Evolutionary conservation across 2,797 vertebrate genomes (phyloP).

Genomic region (Acrocephalus scirpaceus): DNA sequence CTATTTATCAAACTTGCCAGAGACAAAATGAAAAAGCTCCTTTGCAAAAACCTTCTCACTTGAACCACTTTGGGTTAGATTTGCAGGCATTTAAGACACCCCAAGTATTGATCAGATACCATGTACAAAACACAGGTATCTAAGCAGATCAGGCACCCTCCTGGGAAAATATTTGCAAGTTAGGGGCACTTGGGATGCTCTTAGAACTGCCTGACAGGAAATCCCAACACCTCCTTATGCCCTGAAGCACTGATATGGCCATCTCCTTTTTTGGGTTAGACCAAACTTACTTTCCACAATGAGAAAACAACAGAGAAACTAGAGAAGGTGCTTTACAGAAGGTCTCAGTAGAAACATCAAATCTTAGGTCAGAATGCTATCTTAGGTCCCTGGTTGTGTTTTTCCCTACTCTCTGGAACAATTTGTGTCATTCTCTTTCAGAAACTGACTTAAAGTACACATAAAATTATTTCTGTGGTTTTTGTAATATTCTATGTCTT

Average conservation of each 20-base stretch:
- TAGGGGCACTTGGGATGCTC: neutral
- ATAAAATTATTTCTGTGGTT: neutral
- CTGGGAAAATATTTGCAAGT: neutral
- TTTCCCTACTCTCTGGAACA: neutral
- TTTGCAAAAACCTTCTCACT: neutral
- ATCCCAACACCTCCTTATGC: neutral
- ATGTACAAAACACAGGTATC: neutral
- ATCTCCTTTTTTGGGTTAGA: neutral
- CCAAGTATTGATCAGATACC: neutral
- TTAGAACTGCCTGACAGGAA: neutral
- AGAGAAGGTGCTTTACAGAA: neutral
- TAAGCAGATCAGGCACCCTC: neutral
- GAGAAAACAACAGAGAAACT: neutral
- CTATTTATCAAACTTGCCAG: neutral
- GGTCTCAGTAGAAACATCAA: neutral
- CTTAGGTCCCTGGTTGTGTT: neutral
- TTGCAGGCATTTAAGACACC: neutral
- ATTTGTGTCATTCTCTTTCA: neutral
- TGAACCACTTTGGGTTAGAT: neutral
- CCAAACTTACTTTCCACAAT: neutral
- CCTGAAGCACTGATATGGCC: neutral
- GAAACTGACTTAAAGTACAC: neutral
- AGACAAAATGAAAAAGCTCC: neutral
- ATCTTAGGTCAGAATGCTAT: neutral
- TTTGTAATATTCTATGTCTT: constrained; percentile 4